These are phyloP conservation scores for Xiphorhynchus elegans DNA, from an alignment of 2,113 vertebrate species.

Conservation along the genomic window DNA sequence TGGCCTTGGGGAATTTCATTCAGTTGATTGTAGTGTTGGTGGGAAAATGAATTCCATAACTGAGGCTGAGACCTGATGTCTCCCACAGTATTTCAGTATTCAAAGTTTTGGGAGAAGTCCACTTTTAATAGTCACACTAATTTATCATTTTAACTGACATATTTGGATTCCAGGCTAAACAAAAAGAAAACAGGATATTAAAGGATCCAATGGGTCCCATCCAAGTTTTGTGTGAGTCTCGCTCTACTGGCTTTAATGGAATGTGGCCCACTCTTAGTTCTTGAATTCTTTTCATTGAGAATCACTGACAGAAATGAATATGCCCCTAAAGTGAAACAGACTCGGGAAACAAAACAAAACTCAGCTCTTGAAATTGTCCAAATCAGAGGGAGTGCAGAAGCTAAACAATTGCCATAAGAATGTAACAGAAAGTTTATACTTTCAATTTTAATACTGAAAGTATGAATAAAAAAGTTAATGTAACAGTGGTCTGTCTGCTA, in stretches of 20 bases:
- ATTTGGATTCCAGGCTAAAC: not conserved
- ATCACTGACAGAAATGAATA: constrained; percentile 35
- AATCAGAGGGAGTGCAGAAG: constrained; percentile 21
- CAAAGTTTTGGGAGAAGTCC: not conserved
- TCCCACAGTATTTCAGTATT: not conserved
- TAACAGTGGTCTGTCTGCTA: not conserved
- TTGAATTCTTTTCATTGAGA: constrained; percentile 33
- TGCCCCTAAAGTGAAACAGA: constrained; percentile 32
- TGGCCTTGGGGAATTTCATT: not conserved
- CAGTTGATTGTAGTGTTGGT: not conserved
- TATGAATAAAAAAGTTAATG: not conserved
- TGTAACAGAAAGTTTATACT: not conserved
- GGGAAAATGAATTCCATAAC: not conserved
- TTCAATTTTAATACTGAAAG: not conserved
- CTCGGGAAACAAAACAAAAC: constrained; percentile 38
- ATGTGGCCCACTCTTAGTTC: not conserved
- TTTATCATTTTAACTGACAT: constrained; percentile 15
- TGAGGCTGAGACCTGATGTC: not conserved
- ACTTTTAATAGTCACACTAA: not conserved
- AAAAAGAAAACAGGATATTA: constrained; percentile 39
- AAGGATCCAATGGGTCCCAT: not conserved
- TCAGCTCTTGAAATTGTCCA: not conserved
- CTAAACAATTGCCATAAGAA: constrained; percentile 7
- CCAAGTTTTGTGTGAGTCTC: not conserved
- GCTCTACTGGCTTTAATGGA: constrained; percentile 7